Evolutionary conservation across 2,113 vertebrate genomes (phyloP), one percentile per base, ranked within the genome.

Genomic region (Psilopsiagon aymara): DNA sequence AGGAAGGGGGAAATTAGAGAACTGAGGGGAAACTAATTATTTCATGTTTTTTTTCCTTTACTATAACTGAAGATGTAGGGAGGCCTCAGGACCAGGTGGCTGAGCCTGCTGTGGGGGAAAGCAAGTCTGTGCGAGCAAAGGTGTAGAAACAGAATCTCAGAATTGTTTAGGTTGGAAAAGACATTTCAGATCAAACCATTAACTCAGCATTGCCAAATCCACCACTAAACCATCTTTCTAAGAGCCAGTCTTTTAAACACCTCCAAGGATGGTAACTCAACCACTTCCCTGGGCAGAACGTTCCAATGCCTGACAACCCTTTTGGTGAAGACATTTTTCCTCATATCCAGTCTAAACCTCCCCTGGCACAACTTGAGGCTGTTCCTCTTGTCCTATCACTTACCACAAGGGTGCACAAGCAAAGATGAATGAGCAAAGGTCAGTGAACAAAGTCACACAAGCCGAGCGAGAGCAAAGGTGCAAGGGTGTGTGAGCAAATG

Each of bases 311-410:
- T 17, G 29, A 18, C 6, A 28, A 5, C 20, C 17, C 16, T 64
- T 21, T 10, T 2, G 3, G 17, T 13, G 52, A 33, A 47, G 25
- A 68, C 53, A 24, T 52, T 44, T 10, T 53, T 59, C 59, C 70
- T 15, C 10, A 20, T 3, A 15, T 0, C 60, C 39, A 43, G 2
- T 1, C 13, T 1, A 7, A 90, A 28, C 57, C 13, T 10, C 57
- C 33, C 33, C 9, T 33, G n/a, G 15, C 0, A 1, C 41, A 69
- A 8, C 35, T 0, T 11, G 39, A 33, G 33, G 83, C 6, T 0
- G 0, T 43, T 10, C 24, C 25, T 60, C 46, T 28, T 3, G 1
- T 37, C 10, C 41, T 18, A 4, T 4, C 7, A 0, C 39, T 14
- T 2, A 59, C 33, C n/a, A 59, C 31, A 25, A 27, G 33, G 17